Percentiles rank a stretch among this genome's conserved stretches.
phyloP scores from a whole-genome alignment of 2,113 vertebrate genomes.

The Cavia aperea region DNA sequence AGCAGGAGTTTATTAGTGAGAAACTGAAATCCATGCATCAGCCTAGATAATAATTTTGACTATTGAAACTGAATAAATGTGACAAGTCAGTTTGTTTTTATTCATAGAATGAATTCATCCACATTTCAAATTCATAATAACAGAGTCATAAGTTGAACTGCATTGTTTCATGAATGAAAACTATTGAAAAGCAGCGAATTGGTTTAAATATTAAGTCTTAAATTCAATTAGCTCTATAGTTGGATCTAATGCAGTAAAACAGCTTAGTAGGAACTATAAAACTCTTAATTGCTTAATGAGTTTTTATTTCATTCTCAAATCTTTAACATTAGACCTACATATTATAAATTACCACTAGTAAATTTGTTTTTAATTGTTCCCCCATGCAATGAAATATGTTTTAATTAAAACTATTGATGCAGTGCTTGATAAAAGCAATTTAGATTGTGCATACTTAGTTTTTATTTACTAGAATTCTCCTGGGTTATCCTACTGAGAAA shows the following conservation, averaged over 20 bases:
- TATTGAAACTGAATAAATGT: not conserved
- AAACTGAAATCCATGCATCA: not conserved
- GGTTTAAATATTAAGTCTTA: not conserved
- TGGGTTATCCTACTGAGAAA: conserved; percentile 27
- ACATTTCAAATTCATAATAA: conserved; percentile 47
- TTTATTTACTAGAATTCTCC: not conserved
- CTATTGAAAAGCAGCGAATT: not conserved
- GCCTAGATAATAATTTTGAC: conserved; percentile 24
- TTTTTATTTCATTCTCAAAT: conserved; percentile 45
- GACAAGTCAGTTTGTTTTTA: not conserved
- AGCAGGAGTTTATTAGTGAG: not conserved
- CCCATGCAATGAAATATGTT: conserved; percentile 17
- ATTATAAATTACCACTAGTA: conserved; percentile 23
- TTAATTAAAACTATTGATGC: conserved; percentile 41
- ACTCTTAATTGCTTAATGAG: not conserved
- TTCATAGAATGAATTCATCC: not conserved
- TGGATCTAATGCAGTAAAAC: not conserved
- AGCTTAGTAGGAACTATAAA: not conserved
- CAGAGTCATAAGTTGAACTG: not conserved
- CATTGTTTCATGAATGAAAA: not conserved
- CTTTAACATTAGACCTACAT: not conserved
- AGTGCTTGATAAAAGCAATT: conserved; percentile 24
- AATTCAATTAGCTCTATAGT: not conserved
- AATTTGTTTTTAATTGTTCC: conserved; percentile 35
- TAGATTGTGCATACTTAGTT: not conserved